phyloP scores from a whole-genome alignment of 1,140 invertebrate genomes.

The Temnothorax nylanderi region DNA sequence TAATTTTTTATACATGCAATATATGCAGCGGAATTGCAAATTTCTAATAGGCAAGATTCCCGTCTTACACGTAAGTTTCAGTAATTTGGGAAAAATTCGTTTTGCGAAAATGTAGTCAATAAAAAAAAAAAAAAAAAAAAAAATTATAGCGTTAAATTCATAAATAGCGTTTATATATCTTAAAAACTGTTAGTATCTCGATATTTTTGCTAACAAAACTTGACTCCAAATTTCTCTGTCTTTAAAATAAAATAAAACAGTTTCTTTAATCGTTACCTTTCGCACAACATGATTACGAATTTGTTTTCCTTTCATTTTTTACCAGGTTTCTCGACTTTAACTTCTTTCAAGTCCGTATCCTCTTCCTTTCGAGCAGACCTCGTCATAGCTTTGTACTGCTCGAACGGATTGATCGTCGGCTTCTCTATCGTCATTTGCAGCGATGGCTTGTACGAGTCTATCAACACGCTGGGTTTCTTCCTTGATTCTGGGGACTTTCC shows the following conservation, averaged over 20 bases:
- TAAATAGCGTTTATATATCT: neutral
- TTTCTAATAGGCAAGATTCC: neutral
- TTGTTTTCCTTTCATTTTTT: neutral
- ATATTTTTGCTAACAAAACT: neutral
- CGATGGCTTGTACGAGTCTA: slow-evolving; percentile 72
- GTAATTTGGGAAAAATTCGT: neutral
- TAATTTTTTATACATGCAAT: no score
- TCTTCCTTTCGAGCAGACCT: slow-evolving; percentile 32
- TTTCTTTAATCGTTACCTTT: neutral
- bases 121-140: no score
- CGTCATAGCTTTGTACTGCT: slow-evolving; percentile 67
- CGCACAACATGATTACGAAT: neutral
- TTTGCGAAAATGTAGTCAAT: neutral
- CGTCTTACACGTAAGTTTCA: neutral
- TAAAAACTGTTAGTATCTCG: neutral
- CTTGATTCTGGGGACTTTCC: slow-evolving; percentile 26
- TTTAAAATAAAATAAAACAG: neutral
- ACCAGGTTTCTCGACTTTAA: slow-evolving; percentile 53
- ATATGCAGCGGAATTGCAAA: no score
- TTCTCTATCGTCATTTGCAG: slow-evolving; percentile 74
- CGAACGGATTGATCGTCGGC: slow-evolving; percentile 67
- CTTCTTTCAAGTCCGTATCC: slow-evolving; percentile 46
- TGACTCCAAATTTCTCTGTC: neutral
- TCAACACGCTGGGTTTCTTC: slow-evolving; percentile 70
- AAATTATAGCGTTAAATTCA: neutral